These are phyloP conservation scores for Hesperia comma DNA, from an alignment of 2,888 invertebrate genomes.

Conservation along the genomic window DNA sequence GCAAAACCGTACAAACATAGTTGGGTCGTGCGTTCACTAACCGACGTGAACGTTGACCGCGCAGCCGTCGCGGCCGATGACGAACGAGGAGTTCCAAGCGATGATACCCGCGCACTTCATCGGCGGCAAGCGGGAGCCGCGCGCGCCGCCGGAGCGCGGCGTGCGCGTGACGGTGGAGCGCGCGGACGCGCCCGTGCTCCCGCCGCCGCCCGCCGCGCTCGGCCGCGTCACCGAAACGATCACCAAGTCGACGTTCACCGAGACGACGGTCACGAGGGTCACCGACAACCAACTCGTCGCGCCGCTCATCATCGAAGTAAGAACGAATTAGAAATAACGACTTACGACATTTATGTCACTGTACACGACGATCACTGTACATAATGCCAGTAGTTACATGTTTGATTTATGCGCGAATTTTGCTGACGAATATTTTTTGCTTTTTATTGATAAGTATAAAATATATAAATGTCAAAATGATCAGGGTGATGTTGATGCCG, in stretches of 20 bases:
- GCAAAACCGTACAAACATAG: not conserved
- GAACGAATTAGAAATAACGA: no score
- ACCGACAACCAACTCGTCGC: constrained; percentile 95
- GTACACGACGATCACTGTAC: constrained; percentile 17
- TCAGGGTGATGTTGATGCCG: no score
- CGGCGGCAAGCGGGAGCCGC: constrained; percentile 66
- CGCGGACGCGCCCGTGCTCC: constrained; percentile 85
- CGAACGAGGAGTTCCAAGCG: constrained; percentile 97
- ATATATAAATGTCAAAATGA: no score
- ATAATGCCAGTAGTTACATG: constrained; percentile 1
- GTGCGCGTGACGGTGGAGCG: constrained; percentile 91
- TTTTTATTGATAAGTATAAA: no score
- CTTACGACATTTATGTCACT: no score
- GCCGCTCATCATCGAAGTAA: constrained; percentile 95
- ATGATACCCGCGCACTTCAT: constrained; percentile 97
- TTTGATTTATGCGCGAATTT: not conserved
- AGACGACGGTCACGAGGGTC: constrained; percentile 96
- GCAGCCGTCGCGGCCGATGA: constrained; percentile 92
- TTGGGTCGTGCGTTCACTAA: constrained; percentile 12
- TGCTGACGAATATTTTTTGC: no score
- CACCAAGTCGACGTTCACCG: constrained; percentile 97
- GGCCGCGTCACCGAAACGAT: constrained; percentile 97
- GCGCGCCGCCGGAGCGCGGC: constrained; percentile 68
- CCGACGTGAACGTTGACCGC: constrained; percentile 80
- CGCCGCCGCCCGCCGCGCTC: constrained; percentile 91